These are phyloP conservation scores for Metalampra italica DNA, from an alignment of 2,888 invertebrate species.

Conservation along the genomic window DNA sequence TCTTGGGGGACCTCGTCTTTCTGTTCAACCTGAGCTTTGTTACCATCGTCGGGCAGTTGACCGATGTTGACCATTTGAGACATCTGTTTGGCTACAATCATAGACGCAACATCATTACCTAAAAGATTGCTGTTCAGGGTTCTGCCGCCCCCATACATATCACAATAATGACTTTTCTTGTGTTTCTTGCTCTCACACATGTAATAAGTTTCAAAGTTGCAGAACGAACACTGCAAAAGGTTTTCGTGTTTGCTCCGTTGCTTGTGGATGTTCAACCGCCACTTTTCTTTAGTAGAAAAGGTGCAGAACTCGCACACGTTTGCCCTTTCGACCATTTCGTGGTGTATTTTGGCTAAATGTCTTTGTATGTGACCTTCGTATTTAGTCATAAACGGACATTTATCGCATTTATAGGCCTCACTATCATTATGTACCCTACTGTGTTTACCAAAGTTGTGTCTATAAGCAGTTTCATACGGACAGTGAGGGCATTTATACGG, in stretches of 20 bases:
- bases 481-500: conserved; percentile 34
- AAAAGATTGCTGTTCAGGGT: not conserved
- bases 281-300: conserved; percentile 44
- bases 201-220: conserved; percentile 43
- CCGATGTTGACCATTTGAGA: not conserved
- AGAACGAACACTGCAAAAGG: conserved; percentile 36
- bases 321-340: conserved; percentile 33
- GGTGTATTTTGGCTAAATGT: conserved; percentile 27
- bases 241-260: conserved; percentile 37
- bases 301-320: conserved; percentile 47
- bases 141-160: conserved; percentile 8
- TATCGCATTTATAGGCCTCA: conserved; percentile 23
- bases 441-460: conserved; percentile 37
- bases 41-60: not conserved
- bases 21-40: not conserved
- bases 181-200: conserved; percentile 51
- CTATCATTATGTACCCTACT: conserved; percentile 24
- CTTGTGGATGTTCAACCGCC: conserved; percentile 50
- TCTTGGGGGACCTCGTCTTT: too few relatives aligned
- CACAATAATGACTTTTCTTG: conserved; percentile 28
- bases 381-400: conserved; percentile 28
- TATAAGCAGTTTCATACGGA: conserved; percentile 31
- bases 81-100: not conserved
- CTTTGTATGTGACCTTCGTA: conserved; percentile 25
- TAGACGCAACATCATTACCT: not conserved